Percentiles rank a stretch among this genome's conserved stretches.
Conservation (phyloP, 2,797 vertebrate species). For the Fundulus diaphanus region DNA sequence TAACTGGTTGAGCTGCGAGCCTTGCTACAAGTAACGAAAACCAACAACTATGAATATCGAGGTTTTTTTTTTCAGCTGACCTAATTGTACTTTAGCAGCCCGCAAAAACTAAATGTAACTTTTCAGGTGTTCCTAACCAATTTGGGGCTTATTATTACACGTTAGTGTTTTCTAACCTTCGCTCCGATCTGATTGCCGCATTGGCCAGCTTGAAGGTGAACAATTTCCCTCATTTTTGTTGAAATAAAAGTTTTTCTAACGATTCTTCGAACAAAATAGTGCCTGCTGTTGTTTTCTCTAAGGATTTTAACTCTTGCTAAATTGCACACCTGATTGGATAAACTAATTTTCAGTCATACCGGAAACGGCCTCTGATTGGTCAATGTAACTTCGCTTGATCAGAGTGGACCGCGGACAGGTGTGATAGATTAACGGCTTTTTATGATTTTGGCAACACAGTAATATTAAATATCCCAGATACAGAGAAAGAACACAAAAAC, state of each 20-base stretch:
- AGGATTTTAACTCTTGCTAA: background rate
- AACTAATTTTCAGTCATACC: background rate
- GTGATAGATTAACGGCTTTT: too few relatives aligned
- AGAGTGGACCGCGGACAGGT: too few relatives aligned
- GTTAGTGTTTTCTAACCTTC: background rate
- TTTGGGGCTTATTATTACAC: background rate
- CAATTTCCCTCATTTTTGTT: conserved; percentile 2
- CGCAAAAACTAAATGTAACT: background rate
- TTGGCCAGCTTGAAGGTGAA: conserved; percentile 7
- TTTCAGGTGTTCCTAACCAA: background rate
- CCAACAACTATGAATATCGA: background rate
- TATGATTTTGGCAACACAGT: too few relatives aligned
- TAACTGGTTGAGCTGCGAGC: background rate
- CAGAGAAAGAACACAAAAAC: too few relatives aligned
- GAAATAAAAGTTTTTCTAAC: background rate
- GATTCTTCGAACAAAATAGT: background rate
- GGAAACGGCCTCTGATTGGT: background rate
- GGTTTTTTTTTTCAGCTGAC: background rate
- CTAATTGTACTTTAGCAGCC: background rate
- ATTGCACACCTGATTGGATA: background rate
- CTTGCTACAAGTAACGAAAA: background rate
- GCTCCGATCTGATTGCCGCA: conserved; percentile 12
- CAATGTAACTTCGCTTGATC: background rate
- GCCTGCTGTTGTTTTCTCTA: background rate
- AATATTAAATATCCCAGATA: too few relatives aligned